Conservation (phyloP, 2,888 invertebrate genomes). For the Siphlonurus alternatus region DNA sequence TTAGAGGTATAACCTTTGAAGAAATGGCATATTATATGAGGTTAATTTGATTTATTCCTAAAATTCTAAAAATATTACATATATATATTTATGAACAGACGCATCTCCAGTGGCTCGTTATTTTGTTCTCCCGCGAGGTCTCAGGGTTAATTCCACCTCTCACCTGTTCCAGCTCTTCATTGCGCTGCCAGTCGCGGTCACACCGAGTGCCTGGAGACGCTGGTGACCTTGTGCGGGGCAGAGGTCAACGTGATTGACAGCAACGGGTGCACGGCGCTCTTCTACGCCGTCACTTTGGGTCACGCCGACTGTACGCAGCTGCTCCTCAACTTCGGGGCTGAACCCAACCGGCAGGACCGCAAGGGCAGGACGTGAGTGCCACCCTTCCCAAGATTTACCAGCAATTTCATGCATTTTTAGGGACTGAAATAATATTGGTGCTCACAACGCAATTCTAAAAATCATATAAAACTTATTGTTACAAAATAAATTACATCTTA, state of each 20-base stretch:
- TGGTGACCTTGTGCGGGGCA: conserved; percentile 76
- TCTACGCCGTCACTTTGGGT: conserved; percentile 91
- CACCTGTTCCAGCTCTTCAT: conserved; percentile 52
- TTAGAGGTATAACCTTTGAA: neutral
- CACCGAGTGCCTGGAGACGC: conserved; percentile 73
- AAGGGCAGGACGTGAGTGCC: conserved; percentile 61
- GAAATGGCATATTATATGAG: neutral
- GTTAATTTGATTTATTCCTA: neutral
- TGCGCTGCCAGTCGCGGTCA: conserved; percentile 96
- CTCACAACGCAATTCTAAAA: neutral
- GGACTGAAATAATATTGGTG: neutral
- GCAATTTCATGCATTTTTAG: neutral
- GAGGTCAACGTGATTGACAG: conserved; percentile 78
- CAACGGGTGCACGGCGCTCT: conserved; percentile 90
- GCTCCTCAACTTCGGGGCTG: conserved; percentile 74
- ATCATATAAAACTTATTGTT: too few relatives aligned
- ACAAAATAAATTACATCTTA: too few relatives aligned
- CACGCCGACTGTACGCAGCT: conserved; percentile 86
- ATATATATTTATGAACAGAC: too few relatives aligned
- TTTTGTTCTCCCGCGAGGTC: too few relatives aligned
- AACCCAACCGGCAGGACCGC: conserved; percentile 82
- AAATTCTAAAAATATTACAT: too few relatives aligned
- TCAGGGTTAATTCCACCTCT: neutral
- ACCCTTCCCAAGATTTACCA: neutral
- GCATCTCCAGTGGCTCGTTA: too few relatives aligned